These are phyloP conservation scores for Adrianichthys oophorus DNA, from an alignment of 2,797 vertebrate genomes.

Conservation along the genomic window DNA sequence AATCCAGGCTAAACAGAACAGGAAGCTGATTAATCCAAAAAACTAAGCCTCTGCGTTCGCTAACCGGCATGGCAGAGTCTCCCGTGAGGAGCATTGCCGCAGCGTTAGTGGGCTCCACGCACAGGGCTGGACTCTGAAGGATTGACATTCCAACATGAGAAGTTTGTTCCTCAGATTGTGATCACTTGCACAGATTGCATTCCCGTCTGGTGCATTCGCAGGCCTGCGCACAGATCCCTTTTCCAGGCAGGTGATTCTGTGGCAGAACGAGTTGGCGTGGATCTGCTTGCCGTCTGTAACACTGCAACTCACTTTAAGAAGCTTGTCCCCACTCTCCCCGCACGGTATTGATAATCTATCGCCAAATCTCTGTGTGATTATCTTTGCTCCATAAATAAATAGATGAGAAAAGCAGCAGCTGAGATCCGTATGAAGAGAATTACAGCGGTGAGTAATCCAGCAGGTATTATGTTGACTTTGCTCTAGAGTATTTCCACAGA, in stretches of 20 bases:
- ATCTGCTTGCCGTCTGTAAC: neutral
- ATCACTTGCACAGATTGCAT: conserved; percentile 1
- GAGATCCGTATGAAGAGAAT: conserved; percentile 16
- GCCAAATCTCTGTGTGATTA: conserved; percentile 42
- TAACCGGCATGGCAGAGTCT: too few relatives aligned
- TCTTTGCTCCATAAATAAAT: conserved; percentile 49
- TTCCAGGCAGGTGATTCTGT: neutral
- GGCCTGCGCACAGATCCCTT: neutral
- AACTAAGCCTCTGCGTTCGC: too few relatives aligned
- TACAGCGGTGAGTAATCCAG: conserved; percentile 1
- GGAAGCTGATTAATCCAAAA: too few relatives aligned
- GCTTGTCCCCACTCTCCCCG: conserved; percentile 10
- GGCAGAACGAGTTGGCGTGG: neutral
- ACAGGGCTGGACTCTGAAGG: neutral
- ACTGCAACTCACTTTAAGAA: neutral
- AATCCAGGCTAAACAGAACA: too few relatives aligned
- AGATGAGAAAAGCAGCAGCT: conserved; percentile 18
- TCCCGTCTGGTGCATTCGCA: neutral
- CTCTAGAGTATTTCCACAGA: neutral
- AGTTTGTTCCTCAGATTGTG: conserved; percentile 4
- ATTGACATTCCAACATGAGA: neutral
- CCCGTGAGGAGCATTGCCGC: too few relatives aligned
- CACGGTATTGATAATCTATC: conserved; percentile 23
- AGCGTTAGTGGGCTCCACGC: too few relatives aligned
- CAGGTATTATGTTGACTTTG: conserved; percentile 1